Percentiles rank a stretch among this genome's conserved stretches.
Conservation (phyloP, 2,797 vertebrate genomes). For the Tadarida brasiliensis region DNA sequence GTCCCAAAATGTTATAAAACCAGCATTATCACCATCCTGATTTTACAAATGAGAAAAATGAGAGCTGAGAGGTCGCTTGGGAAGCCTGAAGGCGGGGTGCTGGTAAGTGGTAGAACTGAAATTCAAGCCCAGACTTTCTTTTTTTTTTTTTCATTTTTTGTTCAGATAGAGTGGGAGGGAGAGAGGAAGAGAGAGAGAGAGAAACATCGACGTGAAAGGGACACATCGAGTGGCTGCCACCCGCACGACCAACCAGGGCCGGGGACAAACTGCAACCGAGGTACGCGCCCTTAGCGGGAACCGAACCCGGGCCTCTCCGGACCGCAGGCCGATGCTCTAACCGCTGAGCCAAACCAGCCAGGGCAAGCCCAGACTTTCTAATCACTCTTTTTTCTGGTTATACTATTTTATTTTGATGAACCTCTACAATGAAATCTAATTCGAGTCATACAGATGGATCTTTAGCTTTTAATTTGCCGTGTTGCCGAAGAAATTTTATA, state of each 20-base stretch:
- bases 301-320: too few relatives aligned
- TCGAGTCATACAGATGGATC: background rate
- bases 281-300: too few relatives aligned
- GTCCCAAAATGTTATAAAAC: background rate
- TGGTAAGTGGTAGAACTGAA: background rate
- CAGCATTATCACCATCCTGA: background rate
- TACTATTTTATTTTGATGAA: slow-evolving; percentile 15
- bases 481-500: background rate
- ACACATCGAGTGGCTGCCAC: too few relatives aligned
- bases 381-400: background rate
- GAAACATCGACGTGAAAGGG: too few relatives aligned
- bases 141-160: too few relatives aligned
- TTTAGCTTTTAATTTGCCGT: slow-evolving; percentile 40
- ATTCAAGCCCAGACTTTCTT: background rate
- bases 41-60: slow-evolving; percentile 16
- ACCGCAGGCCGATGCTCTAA: too few relatives aligned
- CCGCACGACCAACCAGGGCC: too few relatives aligned
- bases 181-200: too few relatives aligned
- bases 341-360: too few relatives aligned
- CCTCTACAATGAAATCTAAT: background rate
- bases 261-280: too few relatives aligned
- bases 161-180: too few relatives aligned
- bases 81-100: background rate
- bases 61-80: background rate
- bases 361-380: background rate